Evolutionary conservation across 2,113 vertebrate species (phyloP), one percentile per base, ranked within the genome.

Genomic region (Vidua chalybeata): DNA sequence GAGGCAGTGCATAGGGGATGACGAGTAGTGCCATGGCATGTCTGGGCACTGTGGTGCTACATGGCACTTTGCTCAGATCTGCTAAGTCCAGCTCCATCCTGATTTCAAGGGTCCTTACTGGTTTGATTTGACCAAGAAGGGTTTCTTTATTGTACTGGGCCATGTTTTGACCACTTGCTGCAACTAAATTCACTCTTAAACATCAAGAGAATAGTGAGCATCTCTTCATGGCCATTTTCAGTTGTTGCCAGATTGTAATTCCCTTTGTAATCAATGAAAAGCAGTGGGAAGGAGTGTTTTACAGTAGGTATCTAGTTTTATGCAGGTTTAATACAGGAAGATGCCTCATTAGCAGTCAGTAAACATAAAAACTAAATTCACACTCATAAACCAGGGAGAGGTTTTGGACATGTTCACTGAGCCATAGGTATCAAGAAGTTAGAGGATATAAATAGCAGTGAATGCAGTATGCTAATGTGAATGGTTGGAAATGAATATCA

Each of bases 11-110:
- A 24, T 6, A 48, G 23, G 15, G 24, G 6, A 8, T 0, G 1
- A 14, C 0, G 3, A 75, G 15, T 9, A 35, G 52, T 22, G 7
- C 35, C 7, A 1, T 18, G n/a, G 22, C 2, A 1, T 20, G 15
- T 55, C 26, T 71, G 59, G 43, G 33, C 48, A 11, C 27, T 59
- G 43, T 59, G 43, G 26, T 71, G 49, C 35, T n/a, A 3, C 31
- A 10, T 48, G 48, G 27, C 4, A 4, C 27, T 91, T 84, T 39
- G 24, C 28, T 89, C 62, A 49, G 27, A 66, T 54, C 51, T 77
- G 15, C n/a, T 21, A 55, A 61, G 28, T 43, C 17, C 62, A 82
- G 39, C 45, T 49, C 52, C 17, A 27, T 41, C 46, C 7, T 39
- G 41, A 43, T 73, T 54, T 69, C n/a, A 64, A 63, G 77, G n/a